Evolutionary conservation across 2,113 vertebrate species (phyloP), one percentile per base, ranked within the genome.

Genomic region (Glaucidium brasilianum): DNA sequence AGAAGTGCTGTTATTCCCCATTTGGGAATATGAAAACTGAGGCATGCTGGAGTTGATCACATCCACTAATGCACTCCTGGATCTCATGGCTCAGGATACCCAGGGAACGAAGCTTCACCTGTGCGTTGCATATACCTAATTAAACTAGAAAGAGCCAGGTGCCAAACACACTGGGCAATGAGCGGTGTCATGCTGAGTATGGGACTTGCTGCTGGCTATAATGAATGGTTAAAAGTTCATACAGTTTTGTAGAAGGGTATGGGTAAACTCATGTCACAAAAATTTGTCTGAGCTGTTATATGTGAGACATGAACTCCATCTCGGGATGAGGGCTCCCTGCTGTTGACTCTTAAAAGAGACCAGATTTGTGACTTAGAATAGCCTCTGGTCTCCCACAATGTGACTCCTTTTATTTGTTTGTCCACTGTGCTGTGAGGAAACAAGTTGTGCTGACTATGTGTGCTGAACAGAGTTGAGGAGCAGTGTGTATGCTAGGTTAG

Each of bases 281-380:
- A 62, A 22, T 53, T 35, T 56, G 11, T 50, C 63, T 59, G 58
- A 66, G 26, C 52, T 45, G n/a, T 50, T 74, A 5, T 20, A 4
- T 0, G 0, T 10, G 32, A 56, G 76, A 37, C 22, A 3, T 32
- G 16, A 79, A 9, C 26, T 87, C 56, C 12, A 14, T 53, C 52
- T 63, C n/a, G 68, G 43, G 10, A 7, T 85, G 18, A 53, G 16
- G 30, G 27, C 41, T 76, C 21, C 18, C 32, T 91, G 53, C 81
- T 4, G 4, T 6, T 78, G 39, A 4, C 30, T 72, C 50, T 23
- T 77, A 52, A 47, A 43, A 60, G 49, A 63, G 49, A 32, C 18
- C 0, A 6, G 23, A 16, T 73, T 37, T 85, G 34, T 43, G 59
- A 37, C 56, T 41, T 37, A 7, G 7, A 15, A 20, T 41, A 58